phyloP scores from a whole-genome alignment of 2,888 invertebrate genomes.

The Andricus quercusramuli region DNA sequence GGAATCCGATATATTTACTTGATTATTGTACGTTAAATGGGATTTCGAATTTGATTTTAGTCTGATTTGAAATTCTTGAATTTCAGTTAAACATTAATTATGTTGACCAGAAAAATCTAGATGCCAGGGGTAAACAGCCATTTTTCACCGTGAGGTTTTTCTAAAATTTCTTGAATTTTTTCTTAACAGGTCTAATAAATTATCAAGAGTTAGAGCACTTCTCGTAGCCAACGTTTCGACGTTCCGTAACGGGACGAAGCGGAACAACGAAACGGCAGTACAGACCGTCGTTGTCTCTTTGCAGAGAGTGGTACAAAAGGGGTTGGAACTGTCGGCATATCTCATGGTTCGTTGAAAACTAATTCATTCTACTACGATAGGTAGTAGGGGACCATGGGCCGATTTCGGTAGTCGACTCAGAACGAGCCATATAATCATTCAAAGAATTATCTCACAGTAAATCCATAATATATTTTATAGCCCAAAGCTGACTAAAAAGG shows the following conservation, averaged over 20 bases:
- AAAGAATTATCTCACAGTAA: conserved; percentile 27
- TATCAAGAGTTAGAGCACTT: not conserved
- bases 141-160: too few relatives aligned
- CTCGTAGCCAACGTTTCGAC: not conserved
- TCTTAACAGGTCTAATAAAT: conserved; percentile 4
- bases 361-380: conserved; percentile 27
- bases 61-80: too few relatives aligned
- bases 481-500: too few relatives aligned
- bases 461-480: too few relatives aligned
- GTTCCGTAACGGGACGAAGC: not conserved
- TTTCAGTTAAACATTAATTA: too few relatives aligned
- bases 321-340: conserved; percentile 22
- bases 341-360: conserved; percentile 38
- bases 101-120: too few relatives aligned
- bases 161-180: not conserved
- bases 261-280: conserved; percentile 2
- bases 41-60: too few relatives aligned
- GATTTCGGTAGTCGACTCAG: conserved; percentile 11
- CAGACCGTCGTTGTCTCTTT: conserved; percentile 21
- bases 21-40: too few relatives aligned
- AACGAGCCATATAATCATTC: conserved; percentile 34
- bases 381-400: not conserved
- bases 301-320: conserved; percentile 2
- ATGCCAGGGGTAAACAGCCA: too few relatives aligned
- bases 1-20: too few relatives aligned